These are phyloP conservation scores for Melinaea menophilus DNA, from an alignment of 2,888 invertebrate species.

Conservation along the genomic window DNA sequence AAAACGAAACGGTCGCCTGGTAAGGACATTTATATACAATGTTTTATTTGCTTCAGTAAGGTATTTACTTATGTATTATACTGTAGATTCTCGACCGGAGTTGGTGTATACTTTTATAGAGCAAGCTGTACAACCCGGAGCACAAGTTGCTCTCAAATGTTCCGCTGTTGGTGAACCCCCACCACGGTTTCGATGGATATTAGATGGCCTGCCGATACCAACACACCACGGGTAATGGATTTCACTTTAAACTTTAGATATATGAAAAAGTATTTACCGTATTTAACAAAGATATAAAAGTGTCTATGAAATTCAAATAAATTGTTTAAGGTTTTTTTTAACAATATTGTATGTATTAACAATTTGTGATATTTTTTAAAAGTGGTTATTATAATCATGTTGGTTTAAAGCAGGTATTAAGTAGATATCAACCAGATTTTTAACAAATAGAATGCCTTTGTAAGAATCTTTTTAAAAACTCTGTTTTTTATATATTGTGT, in stretches of 20 bases:
- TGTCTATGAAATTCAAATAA: too few relatives aligned
- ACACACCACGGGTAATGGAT: slow-evolving; percentile 63
- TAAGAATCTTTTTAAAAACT: too few relatives aligned
- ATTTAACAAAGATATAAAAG: too few relatives aligned
- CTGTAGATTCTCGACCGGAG: slow-evolving; percentile 86
- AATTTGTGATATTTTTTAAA: too few relatives aligned
- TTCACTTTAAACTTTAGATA: background rate
- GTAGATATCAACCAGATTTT: too few relatives aligned
- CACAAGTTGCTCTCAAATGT: slow-evolving; percentile 89
- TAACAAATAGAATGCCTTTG: too few relatives aligned
- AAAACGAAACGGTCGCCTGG: slow-evolving; percentile 65
- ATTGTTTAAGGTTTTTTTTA: too few relatives aligned
- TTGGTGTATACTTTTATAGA: slow-evolving; percentile 91
- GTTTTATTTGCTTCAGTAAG: slow-evolving; percentile 12
- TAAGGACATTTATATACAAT: slow-evolving; percentile 39
- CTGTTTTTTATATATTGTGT: too few relatives aligned
- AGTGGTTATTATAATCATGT: too few relatives aligned
- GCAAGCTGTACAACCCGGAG: slow-evolving; percentile 83
- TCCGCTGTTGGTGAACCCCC: slow-evolving; percentile 92
- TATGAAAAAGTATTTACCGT: too few relatives aligned
- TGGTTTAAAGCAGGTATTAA: too few relatives aligned
- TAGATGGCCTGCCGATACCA: slow-evolving; percentile 68
- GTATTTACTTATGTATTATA: slow-evolving; percentile 26
- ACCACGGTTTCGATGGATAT: slow-evolving; percentile 76
- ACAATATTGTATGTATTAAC: too few relatives aligned